Percentiles rank a stretch among this genome's conserved stretches.
Conservation (phyloP, 2,888 invertebrate species). For the Philereme transversata region DNA sequence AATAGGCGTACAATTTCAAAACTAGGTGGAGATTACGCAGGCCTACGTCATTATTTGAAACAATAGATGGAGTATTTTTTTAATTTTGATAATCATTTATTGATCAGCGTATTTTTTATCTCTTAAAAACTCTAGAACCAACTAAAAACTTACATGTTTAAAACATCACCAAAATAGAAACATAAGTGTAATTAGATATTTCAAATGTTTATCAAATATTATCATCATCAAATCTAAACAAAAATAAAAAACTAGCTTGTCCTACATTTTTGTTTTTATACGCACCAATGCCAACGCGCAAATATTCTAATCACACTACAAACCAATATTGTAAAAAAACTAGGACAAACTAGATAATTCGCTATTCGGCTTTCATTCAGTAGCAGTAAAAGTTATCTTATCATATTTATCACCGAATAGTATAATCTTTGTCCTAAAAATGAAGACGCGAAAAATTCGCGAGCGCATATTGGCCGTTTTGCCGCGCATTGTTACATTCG, state of each 20-base stretch:
- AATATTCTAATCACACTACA: constrained; percentile 14
- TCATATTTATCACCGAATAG: constrained; percentile 32
- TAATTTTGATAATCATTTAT: too few species aligned
- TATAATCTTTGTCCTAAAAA: constrained; percentile 39
- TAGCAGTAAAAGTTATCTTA: constrained; percentile 39
- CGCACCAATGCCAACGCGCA: too few species aligned
- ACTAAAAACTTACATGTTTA: too few species aligned
- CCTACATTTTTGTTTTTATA: neutral
- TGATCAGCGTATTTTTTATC: too few species aligned
- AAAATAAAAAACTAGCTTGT: neutral
- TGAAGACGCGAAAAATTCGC: constrained; percentile 30
- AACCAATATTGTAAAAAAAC: constrained; percentile 25
- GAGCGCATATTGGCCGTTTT: constrained; percentile 44
- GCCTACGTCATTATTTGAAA: too few species aligned
- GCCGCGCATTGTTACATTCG: constrained; percentile 26
- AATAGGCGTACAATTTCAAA: too few species aligned
- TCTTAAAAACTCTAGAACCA: too few species aligned
- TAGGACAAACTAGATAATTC: constrained; percentile 36
- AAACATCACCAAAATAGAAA: too few species aligned
- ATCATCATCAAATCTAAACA: neutral
- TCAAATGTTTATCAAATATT: too few species aligned
- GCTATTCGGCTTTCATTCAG: constrained; percentile 36
- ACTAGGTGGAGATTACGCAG: too few species aligned
- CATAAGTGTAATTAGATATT: too few species aligned
- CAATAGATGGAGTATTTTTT: too few species aligned